Conservation (phyloP, 2,113 vertebrate species). For the Elachura formosa region DNA sequence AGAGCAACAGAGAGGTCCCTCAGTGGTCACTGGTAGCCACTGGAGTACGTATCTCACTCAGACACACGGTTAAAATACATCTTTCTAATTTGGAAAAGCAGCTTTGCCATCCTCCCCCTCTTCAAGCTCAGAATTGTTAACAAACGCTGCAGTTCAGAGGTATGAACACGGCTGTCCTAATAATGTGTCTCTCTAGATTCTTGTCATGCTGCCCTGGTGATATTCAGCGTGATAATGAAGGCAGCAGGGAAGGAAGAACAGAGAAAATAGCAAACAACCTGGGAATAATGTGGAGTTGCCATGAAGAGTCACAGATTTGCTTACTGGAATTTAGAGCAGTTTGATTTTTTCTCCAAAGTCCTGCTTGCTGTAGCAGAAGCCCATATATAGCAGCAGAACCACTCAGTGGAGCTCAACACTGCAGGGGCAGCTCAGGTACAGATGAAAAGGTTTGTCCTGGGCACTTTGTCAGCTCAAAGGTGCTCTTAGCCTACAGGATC, state of each 20-base stretch:
- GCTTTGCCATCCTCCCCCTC: neutral
- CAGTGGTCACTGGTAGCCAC: neutral
- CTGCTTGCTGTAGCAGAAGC: neutral
- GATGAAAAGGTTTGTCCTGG: neutral
- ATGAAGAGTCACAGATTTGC: constrained; percentile 62
- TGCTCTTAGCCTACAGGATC: neutral
- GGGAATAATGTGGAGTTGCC: constrained; percentile 58
- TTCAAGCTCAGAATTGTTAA: constrained; percentile 28
- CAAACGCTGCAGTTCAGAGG: constrained; percentile 10
- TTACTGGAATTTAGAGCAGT: constrained; percentile 51
- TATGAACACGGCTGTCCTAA: constrained; percentile 45
- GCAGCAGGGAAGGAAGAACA: constrained; percentile 42
- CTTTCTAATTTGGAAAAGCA: neutral
- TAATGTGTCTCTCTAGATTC: constrained; percentile 64
- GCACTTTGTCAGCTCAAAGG: neutral
- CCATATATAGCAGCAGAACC: neutral
- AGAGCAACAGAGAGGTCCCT: neutral
- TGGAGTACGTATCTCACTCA: neutral
- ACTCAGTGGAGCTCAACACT: neutral
- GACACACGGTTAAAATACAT: neutral
- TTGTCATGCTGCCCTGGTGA: constrained; percentile 50
- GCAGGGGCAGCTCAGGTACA: neutral
- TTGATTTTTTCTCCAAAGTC: constrained; percentile 18
- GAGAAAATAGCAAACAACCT: constrained; percentile 56
- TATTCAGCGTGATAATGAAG: constrained; percentile 49